These are phyloP conservation scores for Syngnathus acus DNA, from an alignment of 2,797 vertebrate species.

Conservation along the genomic window DNA sequence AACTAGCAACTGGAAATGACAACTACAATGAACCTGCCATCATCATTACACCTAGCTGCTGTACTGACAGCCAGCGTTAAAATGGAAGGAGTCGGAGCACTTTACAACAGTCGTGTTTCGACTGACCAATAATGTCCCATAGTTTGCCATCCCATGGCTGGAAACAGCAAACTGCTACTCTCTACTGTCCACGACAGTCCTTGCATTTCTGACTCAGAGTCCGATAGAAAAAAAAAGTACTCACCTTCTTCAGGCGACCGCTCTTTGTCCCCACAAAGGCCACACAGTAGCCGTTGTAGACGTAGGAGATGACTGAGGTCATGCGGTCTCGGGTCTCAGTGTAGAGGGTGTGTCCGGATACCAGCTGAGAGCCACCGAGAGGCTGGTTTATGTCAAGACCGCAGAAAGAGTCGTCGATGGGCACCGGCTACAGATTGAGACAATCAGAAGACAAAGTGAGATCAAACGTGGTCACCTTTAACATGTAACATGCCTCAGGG, in stretches of 20 bases:
- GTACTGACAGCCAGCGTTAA: conserved; percentile 47
- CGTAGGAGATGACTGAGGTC: conserved; percentile 89
- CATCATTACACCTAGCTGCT: conserved; percentile 26
- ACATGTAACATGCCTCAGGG: background rate
- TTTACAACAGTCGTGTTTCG: background rate
- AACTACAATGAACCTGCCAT: conserved; percentile 35
- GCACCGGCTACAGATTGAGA: conserved; percentile 77
- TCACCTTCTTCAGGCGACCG: conserved; percentile 93
- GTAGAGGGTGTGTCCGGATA: conserved; percentile 87
- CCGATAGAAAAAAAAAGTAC: conserved; percentile 19
- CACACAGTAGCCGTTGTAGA: conserved; percentile 94
- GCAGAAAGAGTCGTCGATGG: conserved; percentile 96
- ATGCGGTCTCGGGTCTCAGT: conserved; percentile 89
- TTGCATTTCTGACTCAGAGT: background rate
- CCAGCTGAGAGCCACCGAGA: conserved; percentile 86
- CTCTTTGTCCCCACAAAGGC: conserved; percentile 95
- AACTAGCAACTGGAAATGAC: conserved; percentile 46
- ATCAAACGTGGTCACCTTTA: background rate
- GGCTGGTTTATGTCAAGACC: conserved; percentile 98
- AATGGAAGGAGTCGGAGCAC: conserved; percentile 35
- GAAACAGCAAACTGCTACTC: background rate
- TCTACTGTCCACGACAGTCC: background rate
- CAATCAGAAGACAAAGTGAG: background rate
- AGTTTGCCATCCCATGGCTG: background rate
- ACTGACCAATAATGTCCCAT: conserved; percentile 1